phyloP scores from a whole-genome alignment of 2,797 vertebrate species.

The Molothrus ater region DNA sequence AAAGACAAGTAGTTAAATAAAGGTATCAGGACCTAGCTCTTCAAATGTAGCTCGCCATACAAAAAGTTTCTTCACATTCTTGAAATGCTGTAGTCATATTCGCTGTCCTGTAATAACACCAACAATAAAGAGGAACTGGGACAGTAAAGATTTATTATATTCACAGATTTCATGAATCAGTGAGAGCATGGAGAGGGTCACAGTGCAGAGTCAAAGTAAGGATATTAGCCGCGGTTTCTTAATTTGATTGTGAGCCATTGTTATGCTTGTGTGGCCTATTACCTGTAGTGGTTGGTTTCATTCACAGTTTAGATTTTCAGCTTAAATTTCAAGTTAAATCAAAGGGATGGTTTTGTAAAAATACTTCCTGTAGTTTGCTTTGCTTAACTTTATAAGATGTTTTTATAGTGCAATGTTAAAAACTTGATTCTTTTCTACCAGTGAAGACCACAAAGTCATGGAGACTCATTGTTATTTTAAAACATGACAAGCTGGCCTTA shows the following conservation, averaged over 20 bases:
- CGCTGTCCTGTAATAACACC: background rate
- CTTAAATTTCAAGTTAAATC: constrained; percentile 28
- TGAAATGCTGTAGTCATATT: background rate
- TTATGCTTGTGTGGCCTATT: background rate
- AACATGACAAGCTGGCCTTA: constrained; percentile 50
- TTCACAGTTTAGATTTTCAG: constrained; percentile 26
- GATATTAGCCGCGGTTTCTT: background rate
- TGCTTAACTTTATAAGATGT: constrained; percentile 47
- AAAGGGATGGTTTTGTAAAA: constrained; percentile 31
- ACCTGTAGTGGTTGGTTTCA: background rate
- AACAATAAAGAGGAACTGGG: constrained; percentile 13
- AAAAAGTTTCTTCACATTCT: background rate
- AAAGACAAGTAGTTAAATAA: background rate
- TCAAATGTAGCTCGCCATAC: background rate
- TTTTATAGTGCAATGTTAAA: constrained; percentile 44
- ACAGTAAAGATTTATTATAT: constrained; percentile 19
- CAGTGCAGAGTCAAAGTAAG: background rate
- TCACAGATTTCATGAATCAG: constrained; percentile 19
- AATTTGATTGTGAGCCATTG: constrained; percentile 10
- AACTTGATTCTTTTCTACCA: constrained; percentile 49
- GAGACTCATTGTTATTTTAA: constrained; percentile 49
- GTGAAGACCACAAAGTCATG: constrained; percentile 42
- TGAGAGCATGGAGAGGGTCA: background rate
- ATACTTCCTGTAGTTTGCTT: constrained; percentile 49
- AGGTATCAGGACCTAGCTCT: background rate